Conservation (phyloP, 35 echinoderm and acorn worm genomes). For the Strongylocentrotus purpuratus region DNA sequence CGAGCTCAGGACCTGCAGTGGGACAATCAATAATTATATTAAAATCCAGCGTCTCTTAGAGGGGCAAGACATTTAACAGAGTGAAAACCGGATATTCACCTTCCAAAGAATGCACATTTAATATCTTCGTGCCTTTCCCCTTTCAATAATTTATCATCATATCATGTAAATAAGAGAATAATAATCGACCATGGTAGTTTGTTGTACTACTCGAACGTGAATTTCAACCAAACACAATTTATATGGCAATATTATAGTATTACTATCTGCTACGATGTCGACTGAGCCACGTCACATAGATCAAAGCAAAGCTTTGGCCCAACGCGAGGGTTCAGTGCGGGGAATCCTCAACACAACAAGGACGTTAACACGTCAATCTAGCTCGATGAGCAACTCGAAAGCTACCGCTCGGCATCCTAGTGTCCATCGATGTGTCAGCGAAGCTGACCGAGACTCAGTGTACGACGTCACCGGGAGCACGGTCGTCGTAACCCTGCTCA, state of each 20-base stretch:
- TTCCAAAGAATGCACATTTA: no score
- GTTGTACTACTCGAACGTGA: no score
- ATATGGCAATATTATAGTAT: not conserved
- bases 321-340: not conserved
- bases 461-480: slow-evolving; percentile 42
- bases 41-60: not conserved
- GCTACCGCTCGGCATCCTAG: not conserved
- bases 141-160: no score
- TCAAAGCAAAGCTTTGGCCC: not conserved
- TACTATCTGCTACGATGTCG: not conserved
- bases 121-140: no score
- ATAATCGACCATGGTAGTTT: no score
- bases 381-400: not conserved
- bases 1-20: not conserved
- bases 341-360: not conserved
- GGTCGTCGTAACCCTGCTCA: slow-evolving; percentile 53
- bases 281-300: not conserved
- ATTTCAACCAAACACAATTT: no score
- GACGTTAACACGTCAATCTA: not conserved
- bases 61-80: not conserved
- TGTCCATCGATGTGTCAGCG: slow-evolving; percentile 11
- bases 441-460: not conserved
- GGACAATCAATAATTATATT: no score
- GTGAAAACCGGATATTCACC: not conserved
- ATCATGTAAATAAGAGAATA: no score